Base-by-base conservation (phyloP, 1,140 invertebrate species). In the Scaptomyza graminum region DNA sequence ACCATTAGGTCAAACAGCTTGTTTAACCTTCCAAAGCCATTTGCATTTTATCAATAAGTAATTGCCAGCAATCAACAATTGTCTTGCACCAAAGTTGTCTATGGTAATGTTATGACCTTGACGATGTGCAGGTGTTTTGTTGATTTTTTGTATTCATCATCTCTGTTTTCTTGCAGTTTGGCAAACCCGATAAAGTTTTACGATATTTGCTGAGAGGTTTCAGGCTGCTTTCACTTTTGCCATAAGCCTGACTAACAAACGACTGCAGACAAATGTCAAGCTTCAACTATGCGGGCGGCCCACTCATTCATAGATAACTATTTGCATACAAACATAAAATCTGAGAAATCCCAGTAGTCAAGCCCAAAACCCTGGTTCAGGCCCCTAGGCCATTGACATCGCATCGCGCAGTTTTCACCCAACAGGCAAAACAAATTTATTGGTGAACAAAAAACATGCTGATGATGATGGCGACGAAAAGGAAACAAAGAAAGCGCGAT, bases 221-320 rank as follows among this genome's bases (percentile, higher is more conserved):
- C n/a, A n/a, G n/a, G 41, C 60, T 49, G 73, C 80, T 84, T 84
- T 83, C 80, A 83, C 80, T 83, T 83, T 85, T 83, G 56, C 46
- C 55, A 52, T 22, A 22, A 22, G 18, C 18, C 18, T 22, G 2
- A 28, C 78, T 47, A 8, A 51, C 11, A 11, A 31, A 5, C 28
- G 9, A 16, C 37, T 50, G n/a, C 50, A 56, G 61, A 56, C 44
- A 60, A 79, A 76, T 80, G 74, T 68, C 74, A 79, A 67, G n/a
- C 41, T 54, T 68, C 74, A 79, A 67, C 41, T 54, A 16, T 51
- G 70, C 47, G 76, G 72, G 69, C 55, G 54, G 31, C 56, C 57
- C 39, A 41, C 34, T 72, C 75, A 71, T 66, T 71, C 68, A 66
- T 65, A 15, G 41, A 54, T 31, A 60, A 37, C 25, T 15, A 25